Evolutionary conservation across 2,888 invertebrate species (phyloP).

Genomic region (Nezara viridula): DNA sequence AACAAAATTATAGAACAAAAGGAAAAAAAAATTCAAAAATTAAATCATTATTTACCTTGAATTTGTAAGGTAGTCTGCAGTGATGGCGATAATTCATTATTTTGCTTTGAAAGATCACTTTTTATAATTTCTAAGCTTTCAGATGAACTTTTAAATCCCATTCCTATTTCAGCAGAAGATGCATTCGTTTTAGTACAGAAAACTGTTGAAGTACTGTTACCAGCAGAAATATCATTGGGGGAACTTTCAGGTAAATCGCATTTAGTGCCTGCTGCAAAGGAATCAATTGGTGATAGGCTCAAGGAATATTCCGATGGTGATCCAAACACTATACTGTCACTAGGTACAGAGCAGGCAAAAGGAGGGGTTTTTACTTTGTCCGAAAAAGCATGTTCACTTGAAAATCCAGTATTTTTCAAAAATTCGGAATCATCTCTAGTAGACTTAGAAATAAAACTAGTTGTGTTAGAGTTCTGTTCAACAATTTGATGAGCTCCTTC

Average conservation of each 20-base stretch:
- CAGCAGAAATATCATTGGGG: background rate
- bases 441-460: background rate
- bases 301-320: background rate
- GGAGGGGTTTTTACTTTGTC: constrained; percentile 2
- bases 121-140: constrained; percentile 18
- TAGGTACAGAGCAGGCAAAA: constrained; percentile 4
- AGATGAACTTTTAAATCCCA: constrained; percentile 11
- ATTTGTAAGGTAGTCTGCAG: constrained; percentile 15
- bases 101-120: constrained; percentile 26
- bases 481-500: background rate
- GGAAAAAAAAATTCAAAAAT: constrained; percentile 30
- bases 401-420: background rate
- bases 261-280: background rate
- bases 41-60: constrained; percentile 31
- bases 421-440: background rate
- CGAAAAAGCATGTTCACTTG: background rate
- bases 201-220: background rate
- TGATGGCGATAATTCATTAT: background rate
- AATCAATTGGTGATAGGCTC: background rate
- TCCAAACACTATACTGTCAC: constrained; percentile 11
- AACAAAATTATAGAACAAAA: background rate
- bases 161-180: constrained; percentile 45
- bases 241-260: background rate
- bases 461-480: background rate
- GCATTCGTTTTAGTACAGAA: background rate